These are phyloP conservation scores for Peucedramus taeniatus DNA, from an alignment of 2,113 vertebrate species.

Conservation along the genomic window DNA sequence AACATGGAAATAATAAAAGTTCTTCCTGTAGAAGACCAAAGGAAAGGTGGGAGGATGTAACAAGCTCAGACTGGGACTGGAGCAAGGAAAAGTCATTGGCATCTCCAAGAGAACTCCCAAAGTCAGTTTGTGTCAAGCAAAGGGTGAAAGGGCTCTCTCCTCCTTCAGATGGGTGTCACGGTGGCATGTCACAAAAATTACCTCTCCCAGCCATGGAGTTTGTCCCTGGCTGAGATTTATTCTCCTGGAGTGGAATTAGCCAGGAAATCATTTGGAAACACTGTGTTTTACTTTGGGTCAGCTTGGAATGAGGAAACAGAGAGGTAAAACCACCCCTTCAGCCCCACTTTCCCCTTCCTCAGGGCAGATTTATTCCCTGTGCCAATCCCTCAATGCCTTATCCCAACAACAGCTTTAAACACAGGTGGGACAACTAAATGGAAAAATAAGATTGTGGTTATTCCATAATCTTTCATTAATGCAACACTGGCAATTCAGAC, in stretches of 20 bases:
- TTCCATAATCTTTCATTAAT: neutral
- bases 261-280: neutral
- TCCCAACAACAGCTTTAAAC: neutral
- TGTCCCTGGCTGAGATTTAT: neutral
- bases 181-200: slow-evolving; percentile 27
- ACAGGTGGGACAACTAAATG: slow-evolving; percentile 6
- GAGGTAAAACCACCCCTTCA: neutral
- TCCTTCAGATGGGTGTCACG: neutral
- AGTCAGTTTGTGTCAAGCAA: neutral
- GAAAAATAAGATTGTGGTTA: neutral
- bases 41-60: neutral
- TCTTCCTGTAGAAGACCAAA: neutral
- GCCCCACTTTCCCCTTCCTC: neutral
- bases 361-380: neutral
- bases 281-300: neutral
- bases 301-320: neutral
- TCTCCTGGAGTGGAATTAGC: neutral
- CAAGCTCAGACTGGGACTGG: neutral
- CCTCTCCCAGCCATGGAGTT: neutral
- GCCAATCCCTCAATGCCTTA: neutral
- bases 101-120: neutral
- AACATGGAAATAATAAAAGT: neutral
- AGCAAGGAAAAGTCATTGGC: neutral
- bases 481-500: neutral
- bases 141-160: neutral